Evolutionary conservation across 2,113 vertebrate species (phyloP).

Genomic region (Notarius quadriscutis): DNA sequence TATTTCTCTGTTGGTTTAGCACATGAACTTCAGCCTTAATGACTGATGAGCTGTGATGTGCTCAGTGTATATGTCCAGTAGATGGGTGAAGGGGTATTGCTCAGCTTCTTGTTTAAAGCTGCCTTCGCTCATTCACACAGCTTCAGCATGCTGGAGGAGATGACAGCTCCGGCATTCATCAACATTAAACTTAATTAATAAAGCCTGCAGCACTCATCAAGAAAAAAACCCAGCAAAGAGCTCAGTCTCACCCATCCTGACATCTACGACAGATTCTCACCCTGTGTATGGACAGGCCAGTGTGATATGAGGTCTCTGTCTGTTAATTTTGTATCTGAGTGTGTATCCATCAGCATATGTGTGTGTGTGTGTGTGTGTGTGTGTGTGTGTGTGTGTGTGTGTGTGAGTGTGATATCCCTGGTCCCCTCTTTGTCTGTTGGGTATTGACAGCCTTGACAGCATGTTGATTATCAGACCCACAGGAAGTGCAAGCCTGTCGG

Average conservation of each 20-base stretch:
- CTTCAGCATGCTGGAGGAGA: slow-evolving; percentile 43
- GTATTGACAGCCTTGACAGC: slow-evolving; percentile 95
- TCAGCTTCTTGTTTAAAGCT: slow-evolving; percentile 38
- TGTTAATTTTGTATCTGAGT: slow-evolving; percentile 42
- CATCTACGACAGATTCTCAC: slow-evolving; percentile 72
- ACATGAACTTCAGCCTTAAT: not conserved
- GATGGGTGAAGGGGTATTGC: slow-evolving; percentile 24
- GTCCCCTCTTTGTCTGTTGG: slow-evolving; percentile 77
- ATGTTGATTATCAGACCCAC: slow-evolving; percentile 96
- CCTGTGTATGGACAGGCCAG: slow-evolving; percentile 43
- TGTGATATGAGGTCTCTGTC: slow-evolving; percentile 18
- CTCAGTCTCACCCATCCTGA: slow-evolving; percentile 63
- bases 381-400: slow-evolving; percentile 52
- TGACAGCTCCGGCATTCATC: slow-evolving; percentile 59
- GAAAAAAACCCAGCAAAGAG: slow-evolving; percentile 46
- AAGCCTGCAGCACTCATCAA: slow-evolving; percentile 59
- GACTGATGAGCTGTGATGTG: slow-evolving; percentile 33
- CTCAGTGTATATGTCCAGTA: slow-evolving; percentile 23
- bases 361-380: slow-evolving; percentile 19
- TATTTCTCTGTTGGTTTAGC: slow-evolving; percentile 6
- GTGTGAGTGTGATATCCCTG: slow-evolving; percentile 49
- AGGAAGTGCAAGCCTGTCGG: slow-evolving; percentile 89
- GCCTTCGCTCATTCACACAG: slow-evolving; percentile 27
- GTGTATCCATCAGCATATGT: slow-evolving; percentile 40
- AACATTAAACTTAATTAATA: slow-evolving; percentile 64